These are phyloP conservation scores for Phyllostomus discolor DNA, from an alignment of 2,113 vertebrate species.

Conservation along the genomic window DNA sequence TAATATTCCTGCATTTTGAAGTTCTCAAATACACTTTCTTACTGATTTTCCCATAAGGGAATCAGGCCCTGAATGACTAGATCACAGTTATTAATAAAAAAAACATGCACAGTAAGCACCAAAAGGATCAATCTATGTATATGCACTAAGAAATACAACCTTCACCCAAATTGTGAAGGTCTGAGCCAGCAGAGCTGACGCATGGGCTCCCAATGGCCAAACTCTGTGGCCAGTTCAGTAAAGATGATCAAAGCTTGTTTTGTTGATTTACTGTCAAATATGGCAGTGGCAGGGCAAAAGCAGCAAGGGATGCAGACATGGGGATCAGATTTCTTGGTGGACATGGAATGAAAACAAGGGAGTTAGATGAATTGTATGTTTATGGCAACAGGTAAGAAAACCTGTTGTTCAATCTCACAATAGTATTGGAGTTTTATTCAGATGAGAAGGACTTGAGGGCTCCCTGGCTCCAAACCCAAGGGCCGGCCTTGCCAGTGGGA, in stretches of 20 bases:
- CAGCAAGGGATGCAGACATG: not conserved
- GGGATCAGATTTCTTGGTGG: not conserved
- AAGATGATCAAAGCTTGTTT: not conserved
- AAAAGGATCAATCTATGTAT: not conserved
- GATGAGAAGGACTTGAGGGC: not conserved
- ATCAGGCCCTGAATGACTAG: not conserved
- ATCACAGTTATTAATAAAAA: not conserved
- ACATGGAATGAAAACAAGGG: not conserved
- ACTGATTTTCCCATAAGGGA: not conserved
- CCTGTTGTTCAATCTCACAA: not conserved
- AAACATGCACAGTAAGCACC: not conserved
- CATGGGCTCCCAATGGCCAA: not conserved
- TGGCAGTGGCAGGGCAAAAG: not conserved
- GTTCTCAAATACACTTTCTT: not conserved
- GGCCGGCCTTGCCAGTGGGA: not conserved
- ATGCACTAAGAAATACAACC: not conserved
- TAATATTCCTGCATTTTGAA: not conserved
- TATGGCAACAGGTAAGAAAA: not conserved
- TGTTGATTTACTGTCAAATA: not conserved
- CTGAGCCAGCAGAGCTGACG: not conserved
- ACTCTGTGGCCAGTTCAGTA: not conserved
- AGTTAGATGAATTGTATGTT: not conserved
- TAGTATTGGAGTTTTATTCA: not conserved
- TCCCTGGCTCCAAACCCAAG: not conserved
- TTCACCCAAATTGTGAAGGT: not conserved